Evolutionary conservation across 2,113 vertebrate species (phyloP), one percentile per base, ranked within the genome.

Genomic region (Penelope pileata): DNA sequence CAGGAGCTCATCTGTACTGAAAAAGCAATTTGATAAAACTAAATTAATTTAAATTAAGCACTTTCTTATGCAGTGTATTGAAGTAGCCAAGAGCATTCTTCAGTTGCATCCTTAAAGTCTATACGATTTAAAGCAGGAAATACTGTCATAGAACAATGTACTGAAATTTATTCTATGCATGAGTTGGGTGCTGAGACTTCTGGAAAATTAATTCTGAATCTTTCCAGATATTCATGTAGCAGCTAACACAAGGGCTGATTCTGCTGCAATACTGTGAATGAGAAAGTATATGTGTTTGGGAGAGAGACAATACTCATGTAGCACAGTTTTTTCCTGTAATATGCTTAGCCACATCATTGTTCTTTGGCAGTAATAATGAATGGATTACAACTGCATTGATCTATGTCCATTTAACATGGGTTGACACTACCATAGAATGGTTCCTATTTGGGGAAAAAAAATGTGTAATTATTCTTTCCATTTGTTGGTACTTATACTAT

Each of bases 401-500:
- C 42, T 74, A 5, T 36, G 24, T 12, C 36, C 27, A 45, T 69
- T 92, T 88, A 88, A 80, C 23, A 43, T 3, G 13, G 38, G 72
- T 27, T 26, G 42, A 34, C 10, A 32, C 73, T 88, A 80, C 51
- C 26, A 74, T 0, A 0, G 63, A 81, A 76, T 32, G 6, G 8
- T 63, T 90, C 18, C 24, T 66, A 15, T 77, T 77, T 69, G 23
- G 48, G 51, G 64, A 76, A 79, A 68, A 83, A 50, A 4, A 45
- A 24, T 12, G 30, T 17, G 11, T 43, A 85, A 86, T 86, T 88
- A 73, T 76, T 90, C 53, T 92, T 60, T 93, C 53, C 16, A 56
- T 88, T 90, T 90, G n/a, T 66, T 83, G 72, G 36, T 58, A 60
- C 30, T 82, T 48, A 58, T 1, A 68, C 4, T 64, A 67, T 42